Conservation (phyloP, 2,888 invertebrate species). For the Charanyca ferruginea region DNA sequence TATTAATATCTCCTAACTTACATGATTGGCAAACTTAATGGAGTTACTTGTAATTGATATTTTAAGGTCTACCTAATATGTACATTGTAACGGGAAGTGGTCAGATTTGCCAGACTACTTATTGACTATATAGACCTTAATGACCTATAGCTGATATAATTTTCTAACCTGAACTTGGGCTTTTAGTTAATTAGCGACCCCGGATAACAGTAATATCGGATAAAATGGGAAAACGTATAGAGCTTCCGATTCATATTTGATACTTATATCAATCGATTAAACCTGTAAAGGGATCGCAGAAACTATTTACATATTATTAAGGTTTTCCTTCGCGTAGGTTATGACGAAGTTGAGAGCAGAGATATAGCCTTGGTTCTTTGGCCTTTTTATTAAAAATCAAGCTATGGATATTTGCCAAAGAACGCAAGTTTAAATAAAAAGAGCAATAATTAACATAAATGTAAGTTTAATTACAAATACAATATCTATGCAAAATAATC, state of each 20-base stretch:
- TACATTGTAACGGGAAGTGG: slow-evolving; percentile 28
- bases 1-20: slow-evolving; percentile 62
- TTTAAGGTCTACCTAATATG: slow-evolving; percentile 9
- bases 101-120: not conserved
- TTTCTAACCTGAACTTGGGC: not conserved
- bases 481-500: slow-evolving; percentile 10
- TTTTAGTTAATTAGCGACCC: not conserved
- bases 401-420: not conserved
- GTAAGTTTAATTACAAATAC: not conserved
- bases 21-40: slow-evolving; percentile 47
- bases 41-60: slow-evolving; percentile 33
- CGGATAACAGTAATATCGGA: not conserved
- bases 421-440: not conserved
- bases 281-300: not conserved
- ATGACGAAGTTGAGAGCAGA: slow-evolving; percentile 14
- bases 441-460: not conserved
- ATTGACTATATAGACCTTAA: not conserved
- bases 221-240: not conserved
- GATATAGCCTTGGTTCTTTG: not conserved
- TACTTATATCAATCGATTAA: no score
- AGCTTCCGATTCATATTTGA: not conserved
- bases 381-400: slow-evolving; percentile 26
- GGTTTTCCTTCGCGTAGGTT: slow-evolving; percentile 9
- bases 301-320: slow-evolving; percentile 10
- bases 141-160: not conserved